Conservation (phyloP, 2,113 vertebrate genomes). For the Myotis yumanensis region DNA sequence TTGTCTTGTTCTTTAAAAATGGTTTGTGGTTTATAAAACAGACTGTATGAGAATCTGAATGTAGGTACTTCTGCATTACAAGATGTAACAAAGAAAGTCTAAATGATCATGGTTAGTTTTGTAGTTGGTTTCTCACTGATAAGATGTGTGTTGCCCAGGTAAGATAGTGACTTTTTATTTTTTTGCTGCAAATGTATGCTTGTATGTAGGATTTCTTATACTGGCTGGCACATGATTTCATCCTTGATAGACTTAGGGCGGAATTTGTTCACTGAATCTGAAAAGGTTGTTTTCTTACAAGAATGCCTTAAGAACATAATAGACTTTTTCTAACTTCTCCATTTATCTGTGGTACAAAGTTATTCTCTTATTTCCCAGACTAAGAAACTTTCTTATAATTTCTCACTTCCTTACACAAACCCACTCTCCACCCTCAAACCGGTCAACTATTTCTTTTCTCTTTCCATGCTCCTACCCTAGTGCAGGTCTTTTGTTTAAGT, state of each 20-base stretch:
- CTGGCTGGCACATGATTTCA: not conserved
- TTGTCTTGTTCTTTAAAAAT: not conserved
- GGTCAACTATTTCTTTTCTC: not conserved
- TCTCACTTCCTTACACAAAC: not conserved
- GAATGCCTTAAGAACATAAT: not conserved
- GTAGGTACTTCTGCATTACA: not conserved
- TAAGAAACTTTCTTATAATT: not conserved
- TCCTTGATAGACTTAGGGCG: not conserved
- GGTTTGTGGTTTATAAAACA: not conserved
- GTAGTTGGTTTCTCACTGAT: not conserved
- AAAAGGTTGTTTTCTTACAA: not conserved
- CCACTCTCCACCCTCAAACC: not conserved
- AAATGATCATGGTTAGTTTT: not conserved
- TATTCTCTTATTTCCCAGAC: not conserved
- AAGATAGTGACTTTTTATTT: not conserved
- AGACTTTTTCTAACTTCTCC: not conserved
- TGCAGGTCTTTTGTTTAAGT: not conserved
- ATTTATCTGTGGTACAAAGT: not conserved
- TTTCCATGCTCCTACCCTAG: not conserved
- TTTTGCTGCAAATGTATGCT: not conserved
- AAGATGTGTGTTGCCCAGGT: not conserved
- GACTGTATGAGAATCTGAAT: not conserved
- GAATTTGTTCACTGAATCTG: not conserved
- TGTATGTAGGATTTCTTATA: slow-evolving; percentile 38
- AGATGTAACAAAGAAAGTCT: not conserved